Evolutionary conservation across 2,113 vertebrate species (phyloP).

Genomic region (Centropus bengalensis): DNA sequence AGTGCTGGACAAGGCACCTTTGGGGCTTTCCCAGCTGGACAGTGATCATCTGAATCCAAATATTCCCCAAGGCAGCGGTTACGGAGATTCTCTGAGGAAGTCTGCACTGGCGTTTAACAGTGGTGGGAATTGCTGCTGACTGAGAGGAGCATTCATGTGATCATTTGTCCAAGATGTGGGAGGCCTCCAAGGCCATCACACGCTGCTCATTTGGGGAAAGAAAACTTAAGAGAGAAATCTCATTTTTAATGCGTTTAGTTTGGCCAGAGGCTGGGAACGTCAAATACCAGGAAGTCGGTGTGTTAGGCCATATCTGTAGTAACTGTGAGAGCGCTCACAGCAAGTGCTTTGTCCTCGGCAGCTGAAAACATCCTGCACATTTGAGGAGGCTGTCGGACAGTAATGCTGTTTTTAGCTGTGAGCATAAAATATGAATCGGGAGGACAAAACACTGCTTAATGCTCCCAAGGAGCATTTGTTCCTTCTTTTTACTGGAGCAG

Average conservation of each 20-base stretch:
- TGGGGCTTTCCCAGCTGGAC: not conserved
- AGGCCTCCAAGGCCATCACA: not conserved
- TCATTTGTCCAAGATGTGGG: not conserved
- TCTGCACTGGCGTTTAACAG: not conserved
- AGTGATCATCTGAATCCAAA: not conserved
- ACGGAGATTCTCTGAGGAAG: not conserved
- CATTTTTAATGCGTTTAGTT: not conserved
- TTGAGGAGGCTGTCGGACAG: not conserved
- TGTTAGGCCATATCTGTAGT: not conserved
- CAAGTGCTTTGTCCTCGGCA: slow-evolving; percentile 11
- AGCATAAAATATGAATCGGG: not conserved
- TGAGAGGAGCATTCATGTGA: not conserved
- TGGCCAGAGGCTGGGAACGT: not conserved
- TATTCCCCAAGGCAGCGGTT: not conserved
- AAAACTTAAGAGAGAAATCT: not conserved
- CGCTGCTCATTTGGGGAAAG: not conserved
- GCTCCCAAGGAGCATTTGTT: not conserved
- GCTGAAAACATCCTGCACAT: not conserved
- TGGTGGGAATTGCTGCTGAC: not conserved
- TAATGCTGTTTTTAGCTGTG: not conserved
- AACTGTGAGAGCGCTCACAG: not conserved
- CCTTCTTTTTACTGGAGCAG: not conserved
- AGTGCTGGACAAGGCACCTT: not conserved
- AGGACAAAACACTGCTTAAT: not conserved
- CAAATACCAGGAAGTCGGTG: not conserved